A percentile compares a stretch with the other conserved stretches of the same genome.
These are phyloP conservation scores for Cacatua alba DNA, from an alignment of 2,113 vertebrate species.

Conservation along the genomic window DNA sequence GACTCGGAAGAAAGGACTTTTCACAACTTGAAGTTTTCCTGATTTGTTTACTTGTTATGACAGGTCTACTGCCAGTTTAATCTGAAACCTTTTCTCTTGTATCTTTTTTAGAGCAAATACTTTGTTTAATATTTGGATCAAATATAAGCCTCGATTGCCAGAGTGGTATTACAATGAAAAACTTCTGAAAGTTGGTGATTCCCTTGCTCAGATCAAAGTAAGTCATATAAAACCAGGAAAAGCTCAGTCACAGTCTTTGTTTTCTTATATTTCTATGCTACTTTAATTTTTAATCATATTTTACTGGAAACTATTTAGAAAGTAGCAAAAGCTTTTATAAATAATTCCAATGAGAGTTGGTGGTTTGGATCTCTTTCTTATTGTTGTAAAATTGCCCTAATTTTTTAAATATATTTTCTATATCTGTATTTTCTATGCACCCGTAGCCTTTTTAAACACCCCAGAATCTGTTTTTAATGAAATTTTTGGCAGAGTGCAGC, in stretches of 20 bases:
- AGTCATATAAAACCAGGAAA: constrained; percentile 18
- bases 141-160: constrained; percentile 86
- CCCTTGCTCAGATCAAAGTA: constrained; percentile 87
- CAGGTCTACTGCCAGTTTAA: constrained; percentile 30
- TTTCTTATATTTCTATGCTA: neutral
- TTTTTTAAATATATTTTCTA: neutral
- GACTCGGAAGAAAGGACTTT: constrained; percentile 7
- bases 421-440: neutral
- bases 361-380: neutral
- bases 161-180: constrained; percentile 82
- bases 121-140: constrained; percentile 88
- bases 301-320: constrained; percentile 10
- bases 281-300: constrained; percentile 19
- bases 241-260: neutral
- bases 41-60: constrained; percentile 34
- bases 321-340: neutral
- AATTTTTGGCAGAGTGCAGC: neutral
- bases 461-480: neutral
- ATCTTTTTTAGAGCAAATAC: constrained; percentile 79
- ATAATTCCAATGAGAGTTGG: neutral
- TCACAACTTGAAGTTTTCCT: neutral
- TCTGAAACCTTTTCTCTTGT: constrained; percentile 8
- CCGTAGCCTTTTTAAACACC: neutral
- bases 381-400: neutral
- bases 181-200: constrained; percentile 87